Percentiles rank a stretch among this genome's conserved stretches.
phyloP scores from a whole-genome alignment of 2,113 vertebrate genomes.

The Coreoperca whiteheadi region DNA sequence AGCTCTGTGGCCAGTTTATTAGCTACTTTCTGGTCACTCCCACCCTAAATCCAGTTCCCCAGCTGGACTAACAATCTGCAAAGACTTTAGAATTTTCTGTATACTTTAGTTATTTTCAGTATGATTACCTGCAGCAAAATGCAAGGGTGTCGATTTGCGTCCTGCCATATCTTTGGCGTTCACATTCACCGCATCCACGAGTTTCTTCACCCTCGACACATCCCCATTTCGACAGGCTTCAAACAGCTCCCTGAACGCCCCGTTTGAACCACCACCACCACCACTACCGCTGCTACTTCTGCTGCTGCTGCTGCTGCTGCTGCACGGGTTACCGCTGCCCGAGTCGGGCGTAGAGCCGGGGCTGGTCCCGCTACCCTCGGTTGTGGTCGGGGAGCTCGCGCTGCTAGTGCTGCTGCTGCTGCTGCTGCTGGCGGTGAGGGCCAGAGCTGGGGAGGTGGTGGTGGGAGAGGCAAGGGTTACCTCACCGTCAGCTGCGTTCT shows the following conservation, averaged over 20 bases:
- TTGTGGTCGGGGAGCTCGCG: slow-evolving; percentile 74
- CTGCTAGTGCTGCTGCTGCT: slow-evolving; percentile 59
- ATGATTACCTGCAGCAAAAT: slow-evolving; percentile 92
- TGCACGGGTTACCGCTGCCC: slow-evolving; percentile 34
- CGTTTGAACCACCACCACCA: background rate
- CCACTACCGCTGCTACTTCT: background rate
- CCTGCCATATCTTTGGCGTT: slow-evolving; percentile 94
- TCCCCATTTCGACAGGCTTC: slow-evolving; percentile 95
- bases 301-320: slow-evolving; percentile 15
- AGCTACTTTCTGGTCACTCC: background rate
- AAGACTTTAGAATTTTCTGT: no score
- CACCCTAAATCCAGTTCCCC: background rate
- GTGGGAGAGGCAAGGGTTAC: slow-evolving; percentile 73
- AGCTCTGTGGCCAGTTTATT: background rate
- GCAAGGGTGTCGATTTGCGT: slow-evolving; percentile 93
- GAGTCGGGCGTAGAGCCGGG: slow-evolving; percentile 74
- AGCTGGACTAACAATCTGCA: background rate
- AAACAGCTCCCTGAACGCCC: slow-evolving; percentile 84
- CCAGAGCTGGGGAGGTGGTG: slow-evolving; percentile 60
- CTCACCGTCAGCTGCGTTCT: slow-evolving; percentile 67
- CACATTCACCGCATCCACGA: slow-evolving; percentile 90
- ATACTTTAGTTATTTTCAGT: background rate
- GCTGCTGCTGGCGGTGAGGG: slow-evolving; percentile 61
- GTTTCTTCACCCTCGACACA: slow-evolving; percentile 91
- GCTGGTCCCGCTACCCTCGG: slow-evolving; percentile 72